Evolutionary conservation across 2,113 vertebrate species (phyloP).

Genomic region (Nycticebus coucang): DNA sequence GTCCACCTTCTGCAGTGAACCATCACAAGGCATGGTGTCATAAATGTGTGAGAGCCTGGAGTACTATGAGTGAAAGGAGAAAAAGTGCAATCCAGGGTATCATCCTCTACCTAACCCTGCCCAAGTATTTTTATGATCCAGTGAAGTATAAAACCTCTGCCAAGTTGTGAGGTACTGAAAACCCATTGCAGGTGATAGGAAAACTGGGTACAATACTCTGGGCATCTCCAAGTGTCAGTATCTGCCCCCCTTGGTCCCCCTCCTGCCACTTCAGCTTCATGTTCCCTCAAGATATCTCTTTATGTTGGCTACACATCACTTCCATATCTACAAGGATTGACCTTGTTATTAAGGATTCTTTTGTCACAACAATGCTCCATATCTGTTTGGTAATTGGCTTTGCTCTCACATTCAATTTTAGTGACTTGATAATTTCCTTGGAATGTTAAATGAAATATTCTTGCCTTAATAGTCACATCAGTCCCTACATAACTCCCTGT

Average conservation of each 20-base stretch:
- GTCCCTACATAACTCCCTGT: neutral
- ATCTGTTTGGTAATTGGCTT: neutral
- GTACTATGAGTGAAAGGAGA: neutral
- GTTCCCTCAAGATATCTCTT: neutral
- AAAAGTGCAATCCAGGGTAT: neutral
- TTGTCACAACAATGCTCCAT: neutral
- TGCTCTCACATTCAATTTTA: neutral
- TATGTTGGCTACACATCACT: neutral
- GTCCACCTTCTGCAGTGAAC: neutral
- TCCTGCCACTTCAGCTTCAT: neutral
- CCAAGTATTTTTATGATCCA: neutral
- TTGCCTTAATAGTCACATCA: neutral
- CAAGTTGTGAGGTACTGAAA: neutral
- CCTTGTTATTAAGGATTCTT: neutral
- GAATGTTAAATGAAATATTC: neutral
- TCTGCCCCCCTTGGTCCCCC: neutral
- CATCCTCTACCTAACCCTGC: rapidly evolving
- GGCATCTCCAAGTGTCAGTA: neutral
- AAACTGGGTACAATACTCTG: neutral
- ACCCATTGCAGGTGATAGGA: neutral
- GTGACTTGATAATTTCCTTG: neutral
- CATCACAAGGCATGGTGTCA: neutral
- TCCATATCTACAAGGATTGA: neutral
- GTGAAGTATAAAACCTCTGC: neutral
- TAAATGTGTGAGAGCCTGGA: neutral